Evolutionary conservation across 2,888 invertebrate genomes (phyloP).

Genomic region (Leptothorax acervorum): DNA sequence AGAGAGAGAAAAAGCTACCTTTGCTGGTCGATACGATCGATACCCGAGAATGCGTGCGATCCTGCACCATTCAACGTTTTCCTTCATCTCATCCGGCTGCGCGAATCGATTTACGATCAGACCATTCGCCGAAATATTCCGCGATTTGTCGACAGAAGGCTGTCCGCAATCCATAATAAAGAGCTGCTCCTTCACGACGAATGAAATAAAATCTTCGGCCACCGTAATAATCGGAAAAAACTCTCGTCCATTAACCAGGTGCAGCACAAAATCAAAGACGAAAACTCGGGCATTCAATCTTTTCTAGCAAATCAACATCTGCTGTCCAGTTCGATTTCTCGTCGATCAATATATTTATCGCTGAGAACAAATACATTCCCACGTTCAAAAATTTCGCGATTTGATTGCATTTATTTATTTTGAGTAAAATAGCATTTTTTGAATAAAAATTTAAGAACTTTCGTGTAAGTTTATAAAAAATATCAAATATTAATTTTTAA

Average conservation of each 20-base stretch:
- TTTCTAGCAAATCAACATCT: neutral
- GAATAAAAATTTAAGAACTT: neutral
- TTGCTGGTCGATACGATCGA: conserved; percentile 48
- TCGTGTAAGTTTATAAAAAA: neutral
- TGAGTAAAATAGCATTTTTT: neutral
- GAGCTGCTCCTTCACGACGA: conserved; percentile 24
- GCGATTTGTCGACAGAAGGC: conserved; percentile 46
- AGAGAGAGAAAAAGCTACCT: neutral
- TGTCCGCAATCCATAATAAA: conserved; percentile 47
- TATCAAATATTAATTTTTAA: neutral
- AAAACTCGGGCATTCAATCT: conserved; percentile 4
- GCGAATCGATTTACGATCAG: conserved; percentile 56
- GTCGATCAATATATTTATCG: neutral
- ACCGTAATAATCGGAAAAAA: conserved; percentile 36
- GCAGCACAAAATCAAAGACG: neutral
- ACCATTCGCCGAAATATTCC: conserved; percentile 52
- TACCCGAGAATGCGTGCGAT: conserved; percentile 38
- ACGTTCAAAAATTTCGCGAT: neutral
- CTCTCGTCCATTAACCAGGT: neutral
- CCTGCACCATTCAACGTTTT: conserved; percentile 26
- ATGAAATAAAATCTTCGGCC: conserved; percentile 36
- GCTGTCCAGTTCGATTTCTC: neutral
- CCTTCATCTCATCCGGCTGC: conserved; percentile 40
- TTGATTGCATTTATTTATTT: neutral
- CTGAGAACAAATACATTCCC: no score